Evolutionary conservation across 2,113 vertebrate genomes (phyloP).

Genomic region (Platysternon megacephalum): DNA sequence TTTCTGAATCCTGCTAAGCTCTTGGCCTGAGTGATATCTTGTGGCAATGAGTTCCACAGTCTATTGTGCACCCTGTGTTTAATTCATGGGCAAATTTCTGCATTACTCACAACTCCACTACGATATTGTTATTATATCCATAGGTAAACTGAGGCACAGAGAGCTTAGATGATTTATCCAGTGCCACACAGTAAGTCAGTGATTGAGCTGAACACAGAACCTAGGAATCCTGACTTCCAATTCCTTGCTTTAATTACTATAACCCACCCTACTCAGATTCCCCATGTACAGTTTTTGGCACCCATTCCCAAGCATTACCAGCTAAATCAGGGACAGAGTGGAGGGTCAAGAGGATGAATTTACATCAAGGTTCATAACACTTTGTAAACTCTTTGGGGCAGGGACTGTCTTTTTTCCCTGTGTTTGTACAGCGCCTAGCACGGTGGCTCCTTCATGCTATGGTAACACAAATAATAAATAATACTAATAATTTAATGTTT

Average conservation of each 20-base stretch:
- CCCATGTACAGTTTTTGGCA: conserved; percentile 9
- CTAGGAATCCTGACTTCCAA: not conserved
- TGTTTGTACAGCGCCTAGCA: not conserved
- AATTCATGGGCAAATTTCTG: not conserved
- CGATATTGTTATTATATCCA: not conserved
- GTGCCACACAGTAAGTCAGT: not conserved
- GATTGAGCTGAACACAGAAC: not conserved
- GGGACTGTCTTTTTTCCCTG: not conserved
- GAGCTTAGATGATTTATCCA: not conserved
- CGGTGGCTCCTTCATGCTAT: not conserved
- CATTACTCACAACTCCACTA: not conserved
- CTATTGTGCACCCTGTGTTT: not conserved
- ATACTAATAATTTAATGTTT: not conserved
- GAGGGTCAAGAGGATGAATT: not conserved
- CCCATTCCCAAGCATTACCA: not conserved
- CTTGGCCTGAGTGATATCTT: not conserved
- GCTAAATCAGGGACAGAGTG: conserved; percentile 12
- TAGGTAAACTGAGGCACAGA: not conserved
- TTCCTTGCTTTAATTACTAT: not conserved
- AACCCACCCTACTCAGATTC: conserved; percentile 13
- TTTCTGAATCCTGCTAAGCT: not conserved
- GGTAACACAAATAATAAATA: not conserved
- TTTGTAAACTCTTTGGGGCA: not conserved
- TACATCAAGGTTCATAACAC: not conserved
- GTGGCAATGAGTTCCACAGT: not conserved